Evolutionary conservation across 2,113 vertebrate genomes (phyloP), one percentile per base, ranked within the genome.

Genomic region (Xerus inauris): DNA sequence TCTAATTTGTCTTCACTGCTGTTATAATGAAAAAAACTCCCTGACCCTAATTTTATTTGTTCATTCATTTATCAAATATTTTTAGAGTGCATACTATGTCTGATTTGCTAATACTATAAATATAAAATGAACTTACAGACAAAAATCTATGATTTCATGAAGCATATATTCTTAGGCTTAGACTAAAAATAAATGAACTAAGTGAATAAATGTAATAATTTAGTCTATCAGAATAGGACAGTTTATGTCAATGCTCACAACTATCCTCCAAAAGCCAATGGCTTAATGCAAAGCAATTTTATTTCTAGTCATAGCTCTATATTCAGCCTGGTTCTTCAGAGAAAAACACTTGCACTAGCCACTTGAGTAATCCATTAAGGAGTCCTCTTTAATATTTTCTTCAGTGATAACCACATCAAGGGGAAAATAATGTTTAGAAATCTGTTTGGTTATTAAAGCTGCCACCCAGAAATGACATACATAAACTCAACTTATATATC

Each of bases 301-400:
- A 62, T 51, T 76, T 77, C 10, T 35, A 49, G 8, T 3, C 0
- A 12, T 30, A 38, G 13, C 1, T 80, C 51, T 0, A 80, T 5
- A 40, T 54, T 76, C 59, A 64, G 7, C 16, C 6, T 57, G 16
- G 14, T 7, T 83, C 3, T 67, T 51, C 19, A 76, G 17, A 76
- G 16, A 7, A 35, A 0, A 2, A 9, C 49, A 2, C 2, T 87
- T 14, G 54, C 54, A 1, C 8, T 49, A 24, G 22, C 49, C 8
- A 13, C 62, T 86, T 77, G 32, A 6, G 1, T 32, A 88, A 40
- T 57, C 24, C 28, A 62, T 82, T 67, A 45, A 7, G 9, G 26
- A 72, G 82, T 84, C 8, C 59, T 49, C 69, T 86, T 86, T 67
- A 67, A 35, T 54, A 83, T 79, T 67, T 80, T 26, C 72, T 83